Conservation (phyloP, 2,113 vertebrate species). For the Ptilonorhynchus violaceus region DNA sequence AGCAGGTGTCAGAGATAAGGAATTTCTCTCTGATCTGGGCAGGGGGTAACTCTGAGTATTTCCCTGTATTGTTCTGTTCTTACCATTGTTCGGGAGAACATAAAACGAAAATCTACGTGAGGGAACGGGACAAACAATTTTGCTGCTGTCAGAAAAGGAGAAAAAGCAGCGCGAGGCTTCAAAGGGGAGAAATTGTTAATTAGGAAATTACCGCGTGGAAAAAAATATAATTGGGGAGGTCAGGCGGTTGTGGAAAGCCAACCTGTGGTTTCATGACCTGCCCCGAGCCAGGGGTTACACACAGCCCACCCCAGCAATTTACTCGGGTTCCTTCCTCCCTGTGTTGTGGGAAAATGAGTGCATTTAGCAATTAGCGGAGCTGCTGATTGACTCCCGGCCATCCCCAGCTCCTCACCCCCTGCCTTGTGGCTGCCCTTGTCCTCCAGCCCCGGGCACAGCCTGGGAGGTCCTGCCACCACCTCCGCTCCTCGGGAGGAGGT, state of each 20-base stretch:
- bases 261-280: background rate
- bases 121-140: background rate
- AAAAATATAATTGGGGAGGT: background rate
- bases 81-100: background rate
- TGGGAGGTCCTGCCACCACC: background rate
- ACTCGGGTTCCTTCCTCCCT: background rate
- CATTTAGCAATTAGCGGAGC: background rate
- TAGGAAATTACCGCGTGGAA: background rate
- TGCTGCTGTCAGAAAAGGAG: background rate
- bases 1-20: slow-evolving; percentile 38
- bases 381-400: background rate
- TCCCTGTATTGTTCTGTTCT: background rate
- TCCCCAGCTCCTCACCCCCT: background rate
- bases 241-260: background rate
- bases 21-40: slow-evolving; percentile 8
- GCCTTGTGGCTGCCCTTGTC: background rate
- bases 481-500: background rate
- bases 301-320: background rate
- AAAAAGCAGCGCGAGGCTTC: background rate
- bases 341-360: background rate
- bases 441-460: background rate
- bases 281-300: background rate
- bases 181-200: slow-evolving; percentile 15
- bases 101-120: background rate
- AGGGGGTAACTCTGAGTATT: slow-evolving; percentile 16